Evolutionary conservation across 2,113 vertebrate genomes (phyloP), one percentile per base, ranked within the genome.

Genomic region (Arvicanthis niloticus): DNA sequence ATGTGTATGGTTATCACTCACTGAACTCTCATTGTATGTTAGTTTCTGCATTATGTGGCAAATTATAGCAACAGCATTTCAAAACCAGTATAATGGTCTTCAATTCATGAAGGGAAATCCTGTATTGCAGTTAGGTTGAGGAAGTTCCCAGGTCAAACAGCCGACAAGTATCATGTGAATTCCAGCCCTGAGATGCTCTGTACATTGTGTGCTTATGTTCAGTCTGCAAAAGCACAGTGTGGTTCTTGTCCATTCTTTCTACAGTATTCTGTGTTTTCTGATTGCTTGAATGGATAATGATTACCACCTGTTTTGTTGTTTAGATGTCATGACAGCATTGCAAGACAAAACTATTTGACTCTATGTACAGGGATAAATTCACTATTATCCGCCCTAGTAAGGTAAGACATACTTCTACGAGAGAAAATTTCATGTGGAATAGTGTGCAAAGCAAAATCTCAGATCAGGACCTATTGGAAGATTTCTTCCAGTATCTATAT

Each of bases 241-340:
- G 89, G 17, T 45, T 65, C 45, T 65, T 68, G 53, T 45, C 34
- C 29, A 84, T 56, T n/a, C 62, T 91, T 65, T 42, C 65, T 91
- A 53, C 34, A 53, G 40, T 40, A 86, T 93, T 68, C 65, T 86
- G 31, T 29, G 26, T 88, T 72, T 78, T 62, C 53, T 91, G 81
- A 37, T 81, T 89, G 31, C 22, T 37, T 75, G 29, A 68, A 42
- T 84, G 72, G 11, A 48, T n/a, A n/a, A n/a, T 45, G 11, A 40
- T 75, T 42, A 80, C 8, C 22, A 95, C 17, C 40, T 93, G 62
- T 37, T 22, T 75, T 86, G 53, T 89, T 95, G 65, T 93, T 96
- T 75, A 81, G 15, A 76, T 37, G 48, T 60, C 78, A 87, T 87
- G 91, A 65, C 34, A 51, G 17, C 48, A 73, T 10, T 80, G 21